Base-by-base conservation (phyloP, 1,140 invertebrate genomes). In the Steinernema feltiae region DNA sequence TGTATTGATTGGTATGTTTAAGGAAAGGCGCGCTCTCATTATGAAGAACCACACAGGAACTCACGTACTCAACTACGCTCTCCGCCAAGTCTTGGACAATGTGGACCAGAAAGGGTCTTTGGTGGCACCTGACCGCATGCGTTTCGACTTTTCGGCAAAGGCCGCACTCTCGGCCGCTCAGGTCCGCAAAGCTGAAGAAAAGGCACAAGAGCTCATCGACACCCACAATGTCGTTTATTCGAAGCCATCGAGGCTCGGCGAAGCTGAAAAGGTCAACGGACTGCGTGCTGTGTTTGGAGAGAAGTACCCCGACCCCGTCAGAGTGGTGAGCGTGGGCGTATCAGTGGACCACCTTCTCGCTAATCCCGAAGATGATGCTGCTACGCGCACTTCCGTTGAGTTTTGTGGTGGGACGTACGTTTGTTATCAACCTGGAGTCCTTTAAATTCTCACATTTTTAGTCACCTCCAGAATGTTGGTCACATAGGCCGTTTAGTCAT, bases 41-140 rank as follows among this genome's bases (percentile, higher is more conserved):
- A 99, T 99, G 97, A 97, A 93, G 83, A 99, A 99, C 88, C 97
- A 99, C 84, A 99, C 97, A 29, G 97, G 94, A 30, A 99, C 97
- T 0, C 97, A 99, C 88, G 91, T 95, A 69, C 89, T 99, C 0
- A 99, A 99, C 89, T 94, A 92, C 89, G 94, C 93, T 30, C 88
- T 99, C 46, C 89, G 96, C 71, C 91, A 91, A 86, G 93, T 98
- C 69, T 88, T 99, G 24, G 91, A 92, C 12, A 91, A 91, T 78
- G 94, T 96, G 82, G 96, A 99, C 87, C 97, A 99, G 88, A 92
- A 92, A 85, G 97, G 97, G 48, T 99, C 96, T 0, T 89, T 99
- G n/a, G 97, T 99, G 7, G 95, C 95, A 82, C 95, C 96, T 2
- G 96, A 99, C 86, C 91, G 93, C 83, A 89, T 91, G n/a, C 90